phyloP scores from a whole-genome alignment of 2,888 invertebrate genomes.

The Achlya flavicornis region DNA sequence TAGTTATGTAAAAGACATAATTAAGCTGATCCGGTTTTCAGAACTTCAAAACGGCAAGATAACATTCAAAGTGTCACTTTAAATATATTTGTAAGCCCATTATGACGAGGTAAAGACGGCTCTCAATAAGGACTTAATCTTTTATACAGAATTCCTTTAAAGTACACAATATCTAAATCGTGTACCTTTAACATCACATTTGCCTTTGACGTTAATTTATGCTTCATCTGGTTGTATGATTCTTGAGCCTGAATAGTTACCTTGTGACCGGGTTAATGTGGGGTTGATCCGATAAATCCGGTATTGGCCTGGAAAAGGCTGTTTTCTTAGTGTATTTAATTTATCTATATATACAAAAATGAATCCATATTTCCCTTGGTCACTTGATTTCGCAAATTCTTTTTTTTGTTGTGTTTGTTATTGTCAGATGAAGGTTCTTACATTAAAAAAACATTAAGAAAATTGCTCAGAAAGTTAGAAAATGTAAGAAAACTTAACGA shows the following conservation, averaged over 20 bases:
- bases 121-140: slow-evolving; percentile 42
- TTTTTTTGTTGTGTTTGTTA: too few relatives aligned
- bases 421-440: too few relatives aligned
- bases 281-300: slow-evolving; percentile 8
- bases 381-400: too few relatives aligned
- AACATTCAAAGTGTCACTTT: slow-evolving; percentile 1
- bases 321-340: too few relatives aligned
- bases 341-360: too few relatives aligned
- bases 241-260: slow-evolving; percentile 4
- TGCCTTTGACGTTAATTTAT: slow-evolving; percentile 12
- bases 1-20: too few relatives aligned
- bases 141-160: slow-evolving; percentile 40
- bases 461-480: too few relatives aligned
- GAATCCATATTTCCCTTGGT: too few relatives aligned
- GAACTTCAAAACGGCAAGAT: neutral
- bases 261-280: neutral
- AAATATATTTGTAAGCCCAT: slow-evolving; percentile 1
- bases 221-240: neutral
- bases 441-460: too few relatives aligned
- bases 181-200: slow-evolving; percentile 6
- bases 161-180: slow-evolving; percentile 42
- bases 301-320: neutral
- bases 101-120: slow-evolving; percentile 12
- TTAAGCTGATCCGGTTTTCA: neutral
- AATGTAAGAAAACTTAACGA: too few relatives aligned